Percentiles rank a stretch among this genome's conserved stretches.
Evolutionary conservation across 30 jellyfish, hydroid and myxozoan genomes (phyloP).

Genomic region (Turritopsis rubra): DNA sequence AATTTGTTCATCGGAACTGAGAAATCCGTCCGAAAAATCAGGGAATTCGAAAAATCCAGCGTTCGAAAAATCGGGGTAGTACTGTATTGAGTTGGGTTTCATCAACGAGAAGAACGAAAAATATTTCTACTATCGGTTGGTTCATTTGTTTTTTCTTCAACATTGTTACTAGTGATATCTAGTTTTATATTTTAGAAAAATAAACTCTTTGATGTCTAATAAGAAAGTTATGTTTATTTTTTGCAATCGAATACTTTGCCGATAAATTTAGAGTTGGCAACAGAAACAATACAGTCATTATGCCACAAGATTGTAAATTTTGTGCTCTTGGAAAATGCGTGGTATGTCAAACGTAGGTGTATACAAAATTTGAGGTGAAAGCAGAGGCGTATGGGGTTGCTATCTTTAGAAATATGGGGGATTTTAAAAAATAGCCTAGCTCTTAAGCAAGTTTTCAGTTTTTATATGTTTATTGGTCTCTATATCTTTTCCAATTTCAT

Average conservation of each 20-base stretch:
- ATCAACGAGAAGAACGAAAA: too few species aligned
- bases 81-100: too few species aligned
- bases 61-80: too few species aligned
- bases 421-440: too few species aligned
- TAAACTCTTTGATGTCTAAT: background rate
- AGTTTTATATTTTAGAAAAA: background rate
- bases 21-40: too few species aligned
- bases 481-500: too few species aligned
- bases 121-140: background rate
- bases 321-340: background rate
- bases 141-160: background rate
- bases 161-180: background rate
- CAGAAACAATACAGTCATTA: background rate
- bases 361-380: too few species aligned
- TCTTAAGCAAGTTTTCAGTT: too few species aligned
- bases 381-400: background rate
- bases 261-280: background rate
- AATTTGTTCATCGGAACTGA: too few species aligned
- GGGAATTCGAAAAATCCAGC: too few species aligned
- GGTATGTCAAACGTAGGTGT: background rate
- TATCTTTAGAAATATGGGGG: too few species aligned
- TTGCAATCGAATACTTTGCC: background rate
- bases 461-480: too few species aligned
- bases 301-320: background rate
- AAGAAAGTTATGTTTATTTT: background rate